phyloP scores from a whole-genome alignment of 1,140 invertebrate genomes.

The Drosophila jambulina region DNA sequence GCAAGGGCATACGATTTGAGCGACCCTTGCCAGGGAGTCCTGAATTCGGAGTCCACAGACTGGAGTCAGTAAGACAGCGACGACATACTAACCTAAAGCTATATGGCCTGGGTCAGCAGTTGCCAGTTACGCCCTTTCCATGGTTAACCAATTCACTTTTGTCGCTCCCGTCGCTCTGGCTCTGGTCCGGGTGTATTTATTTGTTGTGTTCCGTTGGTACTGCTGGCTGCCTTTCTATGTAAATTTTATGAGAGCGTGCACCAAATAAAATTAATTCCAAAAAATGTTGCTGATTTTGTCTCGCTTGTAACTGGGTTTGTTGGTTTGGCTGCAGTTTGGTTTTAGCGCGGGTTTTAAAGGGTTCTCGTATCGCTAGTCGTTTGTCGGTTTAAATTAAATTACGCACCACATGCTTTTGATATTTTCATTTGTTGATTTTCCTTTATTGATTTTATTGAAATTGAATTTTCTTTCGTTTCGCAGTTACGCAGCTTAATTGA shows the following conservation, averaged over 20 bases:
- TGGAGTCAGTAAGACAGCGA: slow-evolving; percentile 54
- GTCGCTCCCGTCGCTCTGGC: slow-evolving; percentile 44
- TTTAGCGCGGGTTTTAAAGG: slow-evolving; percentile 12
- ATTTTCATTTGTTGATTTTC: slow-evolving; percentile 28
- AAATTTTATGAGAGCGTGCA: slow-evolving; percentile 76
- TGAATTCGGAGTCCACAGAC: slow-evolving; percentile 27
- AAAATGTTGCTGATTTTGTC: slow-evolving; percentile 63
- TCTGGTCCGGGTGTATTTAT: slow-evolving; percentile 37
- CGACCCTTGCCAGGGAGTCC: slow-evolving; percentile 18
- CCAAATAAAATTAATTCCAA: slow-evolving; percentile 76
- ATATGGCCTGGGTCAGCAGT: slow-evolving; percentile 75
- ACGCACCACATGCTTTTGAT: slow-evolving; percentile 35
- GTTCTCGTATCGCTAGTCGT: slow-evolving; percentile 18
- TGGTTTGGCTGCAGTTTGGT: slow-evolving; percentile 49
- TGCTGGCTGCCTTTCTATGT: slow-evolving; percentile 71
- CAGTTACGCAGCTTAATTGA: background rate
- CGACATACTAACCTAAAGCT: slow-evolving; percentile 80
- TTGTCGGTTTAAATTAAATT: slow-evolving; percentile 31
- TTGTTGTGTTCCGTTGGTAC: slow-evolving; percentile 17
- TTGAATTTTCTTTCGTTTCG: slow-evolving; percentile 28
- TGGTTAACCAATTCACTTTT: slow-evolving; percentile 66
- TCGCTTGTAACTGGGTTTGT: slow-evolving; percentile 37
- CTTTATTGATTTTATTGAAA: slow-evolving; percentile 25
- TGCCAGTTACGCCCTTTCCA: slow-evolving; percentile 61
- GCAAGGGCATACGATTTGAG: slow-evolving; percentile 11